Evolutionary conservation across 1,140 invertebrate genomes (phyloP).

Genomic region (Zaprionus lachaisei): DNA sequence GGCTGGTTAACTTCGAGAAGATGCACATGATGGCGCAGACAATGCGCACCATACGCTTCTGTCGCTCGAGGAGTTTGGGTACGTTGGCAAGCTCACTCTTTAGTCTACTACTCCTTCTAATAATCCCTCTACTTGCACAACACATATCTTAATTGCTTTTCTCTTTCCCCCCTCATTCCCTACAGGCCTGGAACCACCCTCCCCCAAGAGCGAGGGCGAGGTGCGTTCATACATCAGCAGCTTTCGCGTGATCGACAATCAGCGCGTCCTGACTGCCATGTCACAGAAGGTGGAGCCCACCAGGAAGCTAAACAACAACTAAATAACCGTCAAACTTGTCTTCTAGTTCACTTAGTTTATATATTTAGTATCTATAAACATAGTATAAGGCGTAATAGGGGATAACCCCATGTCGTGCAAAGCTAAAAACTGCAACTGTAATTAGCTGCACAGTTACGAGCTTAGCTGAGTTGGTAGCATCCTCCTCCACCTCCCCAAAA

Average conservation of each 20-base stretch:
- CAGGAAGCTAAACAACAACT: constrained; percentile 59
- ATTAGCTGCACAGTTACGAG: constrained; percentile 71
- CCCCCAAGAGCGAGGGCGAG: constrained; percentile 89
- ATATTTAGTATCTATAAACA: constrained; percentile 35
- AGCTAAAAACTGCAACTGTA: constrained; percentile 30
- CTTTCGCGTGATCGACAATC: constrained; percentile 91
- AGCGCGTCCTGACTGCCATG: constrained; percentile 89
- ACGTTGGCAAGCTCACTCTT: constrained; percentile 53
- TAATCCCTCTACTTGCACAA: not conserved
- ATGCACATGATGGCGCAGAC: constrained; percentile 96
- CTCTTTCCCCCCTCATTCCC: constrained; percentile 13
- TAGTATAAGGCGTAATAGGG: constrained; percentile 7
- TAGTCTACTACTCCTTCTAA: not conserved
- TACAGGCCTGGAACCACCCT: constrained; percentile 88
- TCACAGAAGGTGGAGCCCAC: constrained; percentile 89
- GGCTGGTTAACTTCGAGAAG: constrained; percentile 95
- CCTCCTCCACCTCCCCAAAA: constrained; percentile 20
- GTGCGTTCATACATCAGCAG: constrained; percentile 88
- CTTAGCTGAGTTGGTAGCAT: constrained; percentile 63
- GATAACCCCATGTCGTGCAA: constrained; percentile 33
- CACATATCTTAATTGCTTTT: constrained; percentile 7
- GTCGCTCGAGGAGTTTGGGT: constrained; percentile 89
- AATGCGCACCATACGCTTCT: constrained; percentile 91
- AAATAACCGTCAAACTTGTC: constrained; percentile 21
- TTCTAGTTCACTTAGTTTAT: constrained; percentile 32